Percentiles rank a stretch among this genome's conserved stretches.
Evolutionary conservation across 2,113 vertebrate genomes (phyloP).

Genomic region (Gavialis gangeticus): DNA sequence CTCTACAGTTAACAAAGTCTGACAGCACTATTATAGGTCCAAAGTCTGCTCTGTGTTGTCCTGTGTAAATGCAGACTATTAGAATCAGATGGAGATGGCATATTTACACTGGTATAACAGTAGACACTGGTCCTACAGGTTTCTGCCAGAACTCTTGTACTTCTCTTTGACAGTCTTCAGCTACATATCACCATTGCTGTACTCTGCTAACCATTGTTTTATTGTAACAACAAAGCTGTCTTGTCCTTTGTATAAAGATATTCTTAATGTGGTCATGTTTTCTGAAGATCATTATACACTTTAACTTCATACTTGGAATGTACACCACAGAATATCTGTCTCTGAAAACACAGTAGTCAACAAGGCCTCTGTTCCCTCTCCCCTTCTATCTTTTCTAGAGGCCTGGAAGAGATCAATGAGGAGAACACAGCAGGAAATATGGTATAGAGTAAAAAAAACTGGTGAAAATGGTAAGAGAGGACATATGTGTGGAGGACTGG

Average conservation of each 20-base stretch:
- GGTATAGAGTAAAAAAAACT: not conserved
- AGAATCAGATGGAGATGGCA: not conserved
- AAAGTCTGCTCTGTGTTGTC: not conserved
- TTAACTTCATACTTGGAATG: not conserved
- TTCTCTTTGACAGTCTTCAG: not conserved
- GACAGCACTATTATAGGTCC: not conserved
- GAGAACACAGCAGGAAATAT: not conserved
- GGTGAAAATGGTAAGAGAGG: not conserved
- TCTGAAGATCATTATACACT: not conserved
- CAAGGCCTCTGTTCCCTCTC: not conserved
- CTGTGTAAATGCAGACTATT: rapidly evolving
- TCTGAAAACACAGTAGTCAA: not conserved
- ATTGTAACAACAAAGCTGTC: not conserved
- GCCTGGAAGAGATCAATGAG: not conserved
- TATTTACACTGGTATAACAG: not conserved
- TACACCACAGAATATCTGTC: not conserved
- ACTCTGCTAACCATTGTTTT: rapidly evolving
- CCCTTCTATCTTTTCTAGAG: not conserved
- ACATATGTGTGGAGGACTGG: not conserved
- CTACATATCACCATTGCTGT: not conserved
- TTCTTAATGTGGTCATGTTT: not conserved
- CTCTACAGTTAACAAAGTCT: not conserved
- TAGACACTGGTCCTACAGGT: not conserved
- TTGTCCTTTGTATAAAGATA: not conserved
- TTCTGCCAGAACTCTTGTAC: not conserved